A percentile compares a stretch with the other conserved stretches of the same genome.
Evolutionary conservation across 1,140 invertebrate genomes (phyloP).

Genomic region (Neodiprion pinetum): DNA sequence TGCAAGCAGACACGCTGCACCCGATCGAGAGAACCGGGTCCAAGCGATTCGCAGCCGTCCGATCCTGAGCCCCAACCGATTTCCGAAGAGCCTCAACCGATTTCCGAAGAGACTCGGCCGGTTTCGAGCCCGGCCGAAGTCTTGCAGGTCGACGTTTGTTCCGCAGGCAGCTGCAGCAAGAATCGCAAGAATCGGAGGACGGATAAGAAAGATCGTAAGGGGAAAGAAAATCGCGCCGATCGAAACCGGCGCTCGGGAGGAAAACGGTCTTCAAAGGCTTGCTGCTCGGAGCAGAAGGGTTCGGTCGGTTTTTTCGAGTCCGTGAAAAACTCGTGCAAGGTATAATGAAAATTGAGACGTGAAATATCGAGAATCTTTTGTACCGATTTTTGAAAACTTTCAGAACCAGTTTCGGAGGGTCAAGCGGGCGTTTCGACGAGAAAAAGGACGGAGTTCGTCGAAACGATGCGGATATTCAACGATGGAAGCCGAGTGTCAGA

Average conservation of each 20-base stretch:
- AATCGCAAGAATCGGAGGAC: background rate
- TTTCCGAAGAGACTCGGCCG: background rate
- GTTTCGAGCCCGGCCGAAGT: background rate
- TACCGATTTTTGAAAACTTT: slow-evolving; percentile 5
- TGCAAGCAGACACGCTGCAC: no score
- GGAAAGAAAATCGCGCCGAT: background rate
- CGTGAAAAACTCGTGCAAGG: background rate
- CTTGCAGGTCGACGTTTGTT: background rate
- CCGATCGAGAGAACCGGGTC: no score
- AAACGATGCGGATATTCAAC: background rate
- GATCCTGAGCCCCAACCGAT: no score
- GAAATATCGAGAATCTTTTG: no score
- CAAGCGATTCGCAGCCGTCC: no score
- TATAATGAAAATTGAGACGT: background rate
- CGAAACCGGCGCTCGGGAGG: background rate
- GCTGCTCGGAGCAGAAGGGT: no score
- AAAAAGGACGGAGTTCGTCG: background rate
- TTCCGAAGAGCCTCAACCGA: background rate
- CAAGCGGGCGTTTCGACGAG: background rate
- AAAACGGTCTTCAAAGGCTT: background rate
- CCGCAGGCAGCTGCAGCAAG: no score
- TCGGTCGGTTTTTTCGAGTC: background rate
- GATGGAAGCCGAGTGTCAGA: background rate
- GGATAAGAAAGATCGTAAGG: background rate
- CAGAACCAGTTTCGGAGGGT: slow-evolving; percentile 5